Conservation (phyloP, 2,888 invertebrate species). For the Leucozona laternaria region DNA sequence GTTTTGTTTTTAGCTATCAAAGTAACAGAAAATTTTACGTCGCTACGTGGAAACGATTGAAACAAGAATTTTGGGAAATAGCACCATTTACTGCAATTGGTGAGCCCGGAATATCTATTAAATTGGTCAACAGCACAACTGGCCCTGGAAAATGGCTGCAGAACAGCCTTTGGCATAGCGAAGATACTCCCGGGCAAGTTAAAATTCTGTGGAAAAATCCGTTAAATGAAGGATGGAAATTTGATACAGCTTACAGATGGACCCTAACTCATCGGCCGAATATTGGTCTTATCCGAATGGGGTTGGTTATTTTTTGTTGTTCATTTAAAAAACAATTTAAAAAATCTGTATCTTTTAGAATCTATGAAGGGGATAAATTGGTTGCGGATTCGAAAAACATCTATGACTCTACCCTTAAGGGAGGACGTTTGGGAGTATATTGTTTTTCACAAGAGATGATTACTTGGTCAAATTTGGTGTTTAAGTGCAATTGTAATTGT, state of each 20-base stretch:
- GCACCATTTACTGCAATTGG: constrained; percentile 93
- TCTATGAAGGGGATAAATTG: constrained; percentile 93
- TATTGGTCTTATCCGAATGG: constrained; percentile 95
- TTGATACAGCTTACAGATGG: constrained; percentile 97
- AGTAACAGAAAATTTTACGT: constrained; percentile 96
- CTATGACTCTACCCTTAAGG: constrained; percentile 94
- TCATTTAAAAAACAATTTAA: not conserved
- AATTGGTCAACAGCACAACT: constrained; percentile 94
- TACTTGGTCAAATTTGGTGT: constrained; percentile 98
- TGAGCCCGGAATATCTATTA: constrained; percentile 96
- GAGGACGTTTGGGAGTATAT: constrained; percentile 97
- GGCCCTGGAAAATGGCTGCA: constrained; percentile 96
- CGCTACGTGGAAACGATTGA: constrained; percentile 98
- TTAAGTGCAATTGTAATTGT: constrained; percentile 91
- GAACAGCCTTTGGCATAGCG: constrained; percentile 97
- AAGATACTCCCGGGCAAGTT: constrained; percentile 93
- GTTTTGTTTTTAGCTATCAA: constrained; percentile 96
- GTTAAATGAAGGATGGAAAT: constrained; percentile 95
- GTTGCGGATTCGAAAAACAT: constrained; percentile 97
- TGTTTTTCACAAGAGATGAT: constrained; percentile 99
- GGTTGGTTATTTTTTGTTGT: constrained; percentile 78
- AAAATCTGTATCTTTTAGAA: constrained; percentile 84
- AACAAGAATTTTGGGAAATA: constrained; percentile 97
- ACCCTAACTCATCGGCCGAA: constrained; percentile 94
- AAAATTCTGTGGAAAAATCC: constrained; percentile 97